Evolutionary conservation across 2,113 vertebrate genomes (phyloP).

Genomic region (Charina bottae): DNA sequence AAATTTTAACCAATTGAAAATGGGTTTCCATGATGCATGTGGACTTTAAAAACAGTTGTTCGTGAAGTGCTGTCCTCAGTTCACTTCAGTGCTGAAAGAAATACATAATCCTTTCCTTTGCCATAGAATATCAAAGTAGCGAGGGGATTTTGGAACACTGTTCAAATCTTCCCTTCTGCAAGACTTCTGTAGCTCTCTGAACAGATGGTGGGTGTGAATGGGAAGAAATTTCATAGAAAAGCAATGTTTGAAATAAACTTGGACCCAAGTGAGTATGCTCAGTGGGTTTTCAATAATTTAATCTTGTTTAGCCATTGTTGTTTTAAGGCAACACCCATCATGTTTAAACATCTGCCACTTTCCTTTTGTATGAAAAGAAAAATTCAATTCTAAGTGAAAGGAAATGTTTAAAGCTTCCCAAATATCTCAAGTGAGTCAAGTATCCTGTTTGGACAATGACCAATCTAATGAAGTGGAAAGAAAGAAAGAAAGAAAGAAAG

Average conservation of each 20-base stretch:
- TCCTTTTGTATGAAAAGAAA: neutral
- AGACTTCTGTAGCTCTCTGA: neutral
- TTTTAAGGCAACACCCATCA: conserved; percentile 30
- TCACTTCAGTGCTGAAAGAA: neutral
- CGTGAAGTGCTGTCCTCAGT: neutral
- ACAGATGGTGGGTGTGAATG: conserved; percentile 39
- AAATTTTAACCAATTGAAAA: neutral
- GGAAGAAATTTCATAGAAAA: conserved; percentile 19
- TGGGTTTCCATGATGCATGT: neutral
- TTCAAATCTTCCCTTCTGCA: neutral
- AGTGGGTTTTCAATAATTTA: conserved; percentile 34
- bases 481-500: neutral
- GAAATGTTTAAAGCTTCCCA: conserved; percentile 23
- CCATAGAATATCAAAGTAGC: conserved; percentile 2
- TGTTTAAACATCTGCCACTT: conserved; percentile 24
- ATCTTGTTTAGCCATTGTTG: conserved; percentile 41
- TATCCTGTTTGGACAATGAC: conserved; percentile 9
- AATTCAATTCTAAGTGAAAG: neutral
- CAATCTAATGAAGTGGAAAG: neutral
- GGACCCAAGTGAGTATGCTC: neutral
- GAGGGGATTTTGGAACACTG: neutral
- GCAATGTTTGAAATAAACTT: conserved; percentile 28
- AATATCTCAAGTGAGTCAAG: neutral
- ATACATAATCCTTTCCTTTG: neutral
- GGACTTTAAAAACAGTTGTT: neutral